phyloP scores from a whole-genome alignment of 2,888 invertebrate species.

The Nomada fabriciana region DNA sequence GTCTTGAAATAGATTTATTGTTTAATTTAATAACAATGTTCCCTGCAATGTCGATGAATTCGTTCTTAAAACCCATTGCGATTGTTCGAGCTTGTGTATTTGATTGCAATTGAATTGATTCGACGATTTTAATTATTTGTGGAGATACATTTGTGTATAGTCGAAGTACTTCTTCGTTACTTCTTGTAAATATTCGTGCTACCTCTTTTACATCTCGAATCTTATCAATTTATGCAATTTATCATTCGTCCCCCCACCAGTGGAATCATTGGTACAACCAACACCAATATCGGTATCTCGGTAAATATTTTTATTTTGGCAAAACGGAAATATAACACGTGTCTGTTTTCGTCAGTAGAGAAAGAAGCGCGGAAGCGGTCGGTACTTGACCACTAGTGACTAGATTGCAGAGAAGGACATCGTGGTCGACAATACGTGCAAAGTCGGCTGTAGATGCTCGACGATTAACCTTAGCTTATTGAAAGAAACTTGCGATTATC shows the following conservation, averaged over 20 bases:
- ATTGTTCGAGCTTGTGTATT: too few species aligned
- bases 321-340: not conserved
- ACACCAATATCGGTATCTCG: not conserved
- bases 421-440: slow-evolving; percentile 5
- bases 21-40: too few species aligned
- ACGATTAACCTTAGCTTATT: slow-evolving; percentile 26
- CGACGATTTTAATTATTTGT: too few species aligned
- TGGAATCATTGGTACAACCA: not conserved
- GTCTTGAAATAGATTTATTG: too few species aligned
- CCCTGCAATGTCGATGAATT: not conserved
- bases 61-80: too few species aligned
- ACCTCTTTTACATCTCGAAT: not conserved
- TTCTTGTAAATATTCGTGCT: too few species aligned
- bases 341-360: not conserved
- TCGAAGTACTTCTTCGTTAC: too few species aligned
- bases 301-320: not conserved
- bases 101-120: too few species aligned
- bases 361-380: slow-evolving; percentile 1
- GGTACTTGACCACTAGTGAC: slow-evolving; percentile 2
- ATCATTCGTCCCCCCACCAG: not conserved
- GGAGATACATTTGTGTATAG: too few species aligned
- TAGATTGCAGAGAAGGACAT: slow-evolving; percentile 19
- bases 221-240: not conserved
- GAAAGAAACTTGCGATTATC: slow-evolving; percentile 35
- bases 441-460: not conserved